These are phyloP conservation scores for Alviniconcha marisindica DNA, from an alignment of 1,140 invertebrate species.

Conservation along the genomic window DNA sequence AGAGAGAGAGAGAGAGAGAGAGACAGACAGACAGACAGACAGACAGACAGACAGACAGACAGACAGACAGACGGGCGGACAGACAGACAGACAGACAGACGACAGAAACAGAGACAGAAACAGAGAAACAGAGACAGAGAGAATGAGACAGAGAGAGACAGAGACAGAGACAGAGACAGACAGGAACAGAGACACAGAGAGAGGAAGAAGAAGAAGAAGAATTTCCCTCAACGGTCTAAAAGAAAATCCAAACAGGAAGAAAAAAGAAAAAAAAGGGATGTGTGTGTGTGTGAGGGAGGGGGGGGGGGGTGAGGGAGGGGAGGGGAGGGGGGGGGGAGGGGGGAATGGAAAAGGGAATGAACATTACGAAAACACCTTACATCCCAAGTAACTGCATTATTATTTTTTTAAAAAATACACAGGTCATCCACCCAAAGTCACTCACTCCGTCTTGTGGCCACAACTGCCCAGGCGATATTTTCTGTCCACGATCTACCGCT, in stretches of 20 bases:
- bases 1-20: background rate
- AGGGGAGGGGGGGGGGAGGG: no score
- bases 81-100: background rate
- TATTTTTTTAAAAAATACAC: no score
- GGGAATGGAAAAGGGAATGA: no score
- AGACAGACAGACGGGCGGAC: background rate
- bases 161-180: background rate
- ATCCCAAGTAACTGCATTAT: no score
- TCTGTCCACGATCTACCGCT: background rate
- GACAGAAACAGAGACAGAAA: background rate
- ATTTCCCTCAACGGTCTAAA: no score
- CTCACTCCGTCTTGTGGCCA: slow-evolving; percentile 1
- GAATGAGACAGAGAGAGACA: background rate
- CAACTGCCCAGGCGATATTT: background rate
- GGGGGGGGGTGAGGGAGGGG: no score
- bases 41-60: slow-evolving; percentile 1
- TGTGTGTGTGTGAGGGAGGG: no score
- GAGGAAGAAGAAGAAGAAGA: background rate
- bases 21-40: background rate
- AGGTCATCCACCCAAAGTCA: slow-evolving; percentile 1
- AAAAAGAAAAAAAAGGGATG: background rate
- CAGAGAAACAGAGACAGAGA: background rate
- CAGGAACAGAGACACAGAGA: background rate
- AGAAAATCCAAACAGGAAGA: background rate
- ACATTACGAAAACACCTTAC: no score